Percentiles rank a stretch among this genome's conserved stretches.
phyloP scores from a whole-genome alignment of 2,888 invertebrate genomes.

The Anarsia innoxiella region DNA sequence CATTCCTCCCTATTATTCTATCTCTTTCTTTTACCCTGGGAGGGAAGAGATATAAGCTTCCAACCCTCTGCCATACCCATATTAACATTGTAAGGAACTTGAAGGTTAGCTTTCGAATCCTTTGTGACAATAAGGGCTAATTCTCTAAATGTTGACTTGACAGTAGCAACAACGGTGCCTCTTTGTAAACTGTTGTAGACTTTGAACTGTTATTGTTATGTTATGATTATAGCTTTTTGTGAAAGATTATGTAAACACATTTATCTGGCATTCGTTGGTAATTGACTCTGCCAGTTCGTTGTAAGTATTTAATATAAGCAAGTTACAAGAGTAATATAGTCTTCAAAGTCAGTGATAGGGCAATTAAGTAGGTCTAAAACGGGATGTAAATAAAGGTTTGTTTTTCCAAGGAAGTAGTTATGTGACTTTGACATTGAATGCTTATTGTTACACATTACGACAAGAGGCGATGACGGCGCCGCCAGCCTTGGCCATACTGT shows the following conservation, averaged over 20 bases:
- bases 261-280: too few relatives aligned
- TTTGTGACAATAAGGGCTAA: constrained; percentile 9
- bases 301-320: too few relatives aligned
- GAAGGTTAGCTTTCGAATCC: constrained; percentile 7
- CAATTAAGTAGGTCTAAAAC: too few relatives aligned
- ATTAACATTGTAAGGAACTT: constrained; percentile 7
- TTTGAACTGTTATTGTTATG: too few relatives aligned
- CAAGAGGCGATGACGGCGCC: constrained; percentile 50
- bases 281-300: too few relatives aligned
- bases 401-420: constrained; percentile 8
- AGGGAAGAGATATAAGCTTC: neutral
- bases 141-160: too few relatives aligned
- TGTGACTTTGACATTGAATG: constrained; percentile 48
- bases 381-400: neutral
- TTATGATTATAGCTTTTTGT: too few relatives aligned
- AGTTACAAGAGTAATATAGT: too few relatives aligned
- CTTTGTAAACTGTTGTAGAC: too few relatives aligned
- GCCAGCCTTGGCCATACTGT: constrained; percentile 59
- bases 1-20: neutral
- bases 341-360: too few relatives aligned
- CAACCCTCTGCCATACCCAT: constrained; percentile 3
- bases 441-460: constrained; percentile 60
- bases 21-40: constrained; percentile 2
- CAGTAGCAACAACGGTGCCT: too few relatives aligned
- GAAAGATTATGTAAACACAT: too few relatives aligned